These are phyloP conservation scores for Ursus arctos DNA, from an alignment of 2,113 vertebrate genomes.

Conservation along the genomic window DNA sequence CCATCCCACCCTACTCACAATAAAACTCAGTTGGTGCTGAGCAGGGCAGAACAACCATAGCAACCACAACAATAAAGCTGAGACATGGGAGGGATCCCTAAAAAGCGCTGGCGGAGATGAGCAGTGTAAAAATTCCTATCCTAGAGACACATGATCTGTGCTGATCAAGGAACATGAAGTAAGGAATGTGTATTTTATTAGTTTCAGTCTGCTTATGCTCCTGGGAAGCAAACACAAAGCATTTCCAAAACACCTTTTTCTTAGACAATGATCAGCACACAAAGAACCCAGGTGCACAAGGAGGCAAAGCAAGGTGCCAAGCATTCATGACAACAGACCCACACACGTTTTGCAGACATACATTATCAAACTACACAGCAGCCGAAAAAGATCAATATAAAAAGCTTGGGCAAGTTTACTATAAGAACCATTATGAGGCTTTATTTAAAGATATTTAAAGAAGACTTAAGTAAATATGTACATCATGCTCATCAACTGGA, in stretches of 20 bases:
- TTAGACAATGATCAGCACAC: not conserved
- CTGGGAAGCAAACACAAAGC: not conserved
- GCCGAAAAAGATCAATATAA: not conserved
- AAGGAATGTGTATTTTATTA: not conserved
- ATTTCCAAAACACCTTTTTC: not conserved
- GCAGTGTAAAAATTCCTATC: not conserved
- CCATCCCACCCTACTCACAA: no score
- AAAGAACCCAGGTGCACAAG: not conserved
- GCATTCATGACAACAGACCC: not conserved
- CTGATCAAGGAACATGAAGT: not conserved
- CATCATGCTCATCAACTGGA: not conserved
- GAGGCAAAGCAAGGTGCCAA: not conserved
- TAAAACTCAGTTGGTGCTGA: not conserved
- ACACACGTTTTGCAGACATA: not conserved
- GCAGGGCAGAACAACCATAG: not conserved
- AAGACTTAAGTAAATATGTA: not conserved
- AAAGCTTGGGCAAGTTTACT: not conserved
- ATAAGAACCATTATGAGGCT: not conserved
- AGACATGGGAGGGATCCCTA: not conserved
- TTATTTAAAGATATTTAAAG: not conserved
- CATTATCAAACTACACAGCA: not conserved
- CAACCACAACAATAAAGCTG: not conserved
- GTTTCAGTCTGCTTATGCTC: not conserved
- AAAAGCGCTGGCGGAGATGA: not conserved
- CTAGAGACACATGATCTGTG: not conserved